Evolutionary conservation across 2,888 invertebrate species (phyloP).

Genomic region (Chrysotoxum bicinctum): DNA sequence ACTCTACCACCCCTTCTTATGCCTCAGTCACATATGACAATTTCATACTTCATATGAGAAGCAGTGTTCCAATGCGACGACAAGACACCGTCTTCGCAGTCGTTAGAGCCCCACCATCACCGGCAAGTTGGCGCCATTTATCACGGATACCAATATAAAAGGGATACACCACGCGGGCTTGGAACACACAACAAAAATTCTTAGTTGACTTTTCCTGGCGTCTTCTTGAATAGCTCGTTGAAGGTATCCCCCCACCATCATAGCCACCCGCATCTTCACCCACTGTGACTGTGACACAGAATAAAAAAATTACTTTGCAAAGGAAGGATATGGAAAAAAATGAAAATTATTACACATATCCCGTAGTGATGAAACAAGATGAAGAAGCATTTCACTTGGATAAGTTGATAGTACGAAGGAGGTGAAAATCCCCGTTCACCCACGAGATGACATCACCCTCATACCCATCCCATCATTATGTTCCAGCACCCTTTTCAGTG

Average conservation of each 20-base stretch:
- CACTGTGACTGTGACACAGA: conserved; percentile 6
- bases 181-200: conserved; percentile 30
- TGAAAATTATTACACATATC: conserved; percentile 71
- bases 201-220: conserved; percentile 62
- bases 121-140: conserved; percentile 81
- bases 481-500: conserved; percentile 38
- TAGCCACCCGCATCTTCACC: background rate
- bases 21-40: conserved; percentile 37
- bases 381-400: conserved; percentile 69
- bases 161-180: conserved; percentile 42
- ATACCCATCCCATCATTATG: background rate
- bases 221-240: conserved; percentile 57
- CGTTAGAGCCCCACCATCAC: conserved; percentile 74
- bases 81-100: conserved; percentile 50
- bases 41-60: conserved; percentile 49
- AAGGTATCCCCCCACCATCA: background rate
- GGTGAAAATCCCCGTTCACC: conserved; percentile 31
- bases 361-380: conserved; percentile 66
- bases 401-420: conserved; percentile 59
- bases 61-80: conserved; percentile 43
- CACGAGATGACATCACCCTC: conserved; percentile 62
- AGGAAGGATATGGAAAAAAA: conserved; percentile 47
- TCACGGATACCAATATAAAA: conserved; percentile 76
- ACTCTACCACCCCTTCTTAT: background rate
- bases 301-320: conserved; percentile 6